phyloP scores from a whole-genome alignment of 2,888 invertebrate species.

The Shargacucullia verbasci region DNA sequence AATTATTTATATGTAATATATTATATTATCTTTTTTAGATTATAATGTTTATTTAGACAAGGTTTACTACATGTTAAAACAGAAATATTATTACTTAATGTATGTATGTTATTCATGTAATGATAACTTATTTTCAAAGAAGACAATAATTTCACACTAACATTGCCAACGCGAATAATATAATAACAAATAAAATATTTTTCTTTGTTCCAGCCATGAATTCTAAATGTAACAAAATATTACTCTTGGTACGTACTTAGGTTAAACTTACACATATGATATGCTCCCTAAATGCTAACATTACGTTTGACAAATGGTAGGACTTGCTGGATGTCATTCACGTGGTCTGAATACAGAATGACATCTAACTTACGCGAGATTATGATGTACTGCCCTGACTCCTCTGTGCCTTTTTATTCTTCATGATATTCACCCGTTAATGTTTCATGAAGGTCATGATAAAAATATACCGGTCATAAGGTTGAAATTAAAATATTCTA shows the following conservation, averaged over 20 bases:
- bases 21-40: not conserved
- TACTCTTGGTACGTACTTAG: constrained; percentile 29
- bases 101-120: too few relatives aligned
- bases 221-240: constrained; percentile 11
- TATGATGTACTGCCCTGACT: constrained; percentile 29
- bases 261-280: constrained; percentile 38
- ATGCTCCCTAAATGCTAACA: constrained; percentile 48
- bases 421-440: not conserved
- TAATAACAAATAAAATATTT: constrained; percentile 3
- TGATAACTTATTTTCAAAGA: too few relatives aligned
- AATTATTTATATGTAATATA: not conserved
- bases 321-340: constrained; percentile 46
- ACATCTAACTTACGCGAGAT: constrained; percentile 29
- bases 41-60: too few relatives aligned
- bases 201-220: constrained; percentile 7
- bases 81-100: too few relatives aligned
- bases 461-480: too few relatives aligned
- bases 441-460: not conserved
- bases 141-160: too few relatives aligned
- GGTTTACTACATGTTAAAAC: too few relatives aligned
- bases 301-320: constrained; percentile 55
- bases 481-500: not conserved
- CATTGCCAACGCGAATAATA: too few relatives aligned
- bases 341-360: constrained; percentile 45
- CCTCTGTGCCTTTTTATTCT: constrained; percentile 16